Evolutionary conservation across 2,113 vertebrate genomes (phyloP), one percentile per base, ranked within the genome.

Genomic region (Odocoileus hemionus): DNA sequence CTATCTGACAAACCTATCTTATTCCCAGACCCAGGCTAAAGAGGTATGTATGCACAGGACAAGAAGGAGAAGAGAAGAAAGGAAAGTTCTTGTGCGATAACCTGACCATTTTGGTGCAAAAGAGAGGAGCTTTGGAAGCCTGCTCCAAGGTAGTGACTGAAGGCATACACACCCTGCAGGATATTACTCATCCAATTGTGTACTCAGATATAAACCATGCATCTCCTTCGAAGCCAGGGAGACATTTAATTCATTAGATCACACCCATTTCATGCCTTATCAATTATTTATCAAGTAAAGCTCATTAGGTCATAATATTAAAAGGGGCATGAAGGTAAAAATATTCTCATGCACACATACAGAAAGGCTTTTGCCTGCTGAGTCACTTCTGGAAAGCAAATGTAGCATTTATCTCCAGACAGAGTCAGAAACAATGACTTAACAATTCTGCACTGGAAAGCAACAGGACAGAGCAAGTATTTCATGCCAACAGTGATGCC

Each of bases 311-410:
- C 43, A 15, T 6, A 25, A 70, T 55, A 86, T 85, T 26, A 84
- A 96, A 96, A 79, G 33, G 26, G 21, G 8, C 50, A 87, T 4
- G 14, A 39, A 91, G 28, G 9, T 28, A 57, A 94, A 74, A 67
- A 17, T 15, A 89, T 7, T 47, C 36, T 43, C 55, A 76, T 43
- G 76, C 13, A 52, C 8, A 55, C 25, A 28, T n/a, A 67, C 0
- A 10, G 70, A n/a, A 87, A 3, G 14, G 30, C 54, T 94, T 78
- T 16, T 55, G 26, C n/a, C 60, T 74, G 21, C 28, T 82, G 21
- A 96, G 47, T 84, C 33, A 93, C 79, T 52, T 74, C 64, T 91
- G 13, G 19, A 93, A 91, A 83, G 43, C 17, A 86, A 70, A 74
- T 3, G 25, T 0, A 74, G 12, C 39, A n/a, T 17, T 93, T 47